These are phyloP conservation scores for Ips typographus DNA, from an alignment of 1,140 invertebrate genomes.

Conservation along the genomic window DNA sequence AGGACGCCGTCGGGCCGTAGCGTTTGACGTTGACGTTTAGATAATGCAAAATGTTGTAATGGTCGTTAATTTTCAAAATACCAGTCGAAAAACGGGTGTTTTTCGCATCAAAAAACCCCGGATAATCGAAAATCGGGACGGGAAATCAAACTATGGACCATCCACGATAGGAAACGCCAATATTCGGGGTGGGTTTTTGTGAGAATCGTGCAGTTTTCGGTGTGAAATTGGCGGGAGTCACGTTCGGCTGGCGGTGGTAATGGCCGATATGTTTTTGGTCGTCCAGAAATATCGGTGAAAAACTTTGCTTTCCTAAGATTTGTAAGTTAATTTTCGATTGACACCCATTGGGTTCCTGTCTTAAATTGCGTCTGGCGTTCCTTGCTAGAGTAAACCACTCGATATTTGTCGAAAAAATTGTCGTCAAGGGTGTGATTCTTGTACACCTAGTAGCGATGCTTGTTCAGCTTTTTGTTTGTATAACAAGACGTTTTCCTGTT, in stretches of 20 bases:
- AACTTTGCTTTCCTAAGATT: slow-evolving; percentile 10
- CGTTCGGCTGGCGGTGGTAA: slow-evolving; percentile 23
- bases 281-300: slow-evolving; percentile 22
- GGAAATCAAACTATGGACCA: slow-evolving; percentile 16
- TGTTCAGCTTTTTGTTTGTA: slow-evolving; percentile 12
- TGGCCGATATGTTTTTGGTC: slow-evolving; percentile 27
- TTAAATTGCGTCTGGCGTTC: background rate
- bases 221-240: slow-evolving; percentile 16
- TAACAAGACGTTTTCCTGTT: background rate
- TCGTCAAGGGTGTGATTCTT: slow-evolving; percentile 21
- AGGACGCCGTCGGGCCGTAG: no score
- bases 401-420: background rate
- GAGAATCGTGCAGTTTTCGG: slow-evolving; percentile 19
- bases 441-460: slow-evolving; percentile 4
- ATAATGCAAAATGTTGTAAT: slow-evolving; percentile 14
- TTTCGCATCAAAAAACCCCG: slow-evolving; percentile 4
- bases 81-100: background rate
- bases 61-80: slow-evolving; percentile 42
- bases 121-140: slow-evolving; percentile 3
- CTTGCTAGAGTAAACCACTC: background rate
- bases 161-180: background rate
- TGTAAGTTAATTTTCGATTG: slow-evolving; percentile 17
- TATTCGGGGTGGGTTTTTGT: slow-evolving; percentile 26
- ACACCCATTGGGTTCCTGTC: background rate
- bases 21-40: background rate